Evolutionary conservation across 1,140 invertebrate species (phyloP).

Genomic region (Drosophila rufa): DNA sequence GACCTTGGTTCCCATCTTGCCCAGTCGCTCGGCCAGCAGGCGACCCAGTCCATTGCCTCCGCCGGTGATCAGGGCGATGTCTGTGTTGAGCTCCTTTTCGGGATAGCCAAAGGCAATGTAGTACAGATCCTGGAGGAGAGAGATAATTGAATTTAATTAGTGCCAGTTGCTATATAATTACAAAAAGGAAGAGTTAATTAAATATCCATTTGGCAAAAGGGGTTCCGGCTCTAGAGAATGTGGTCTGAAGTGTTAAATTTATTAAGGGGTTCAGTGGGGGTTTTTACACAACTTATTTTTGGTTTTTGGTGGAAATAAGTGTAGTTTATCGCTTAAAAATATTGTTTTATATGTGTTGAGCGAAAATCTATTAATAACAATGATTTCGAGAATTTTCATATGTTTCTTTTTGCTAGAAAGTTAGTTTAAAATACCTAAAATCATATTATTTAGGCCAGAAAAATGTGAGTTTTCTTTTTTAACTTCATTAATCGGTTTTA

Average conservation of each 20-base stretch:
- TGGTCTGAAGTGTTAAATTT: neutral
- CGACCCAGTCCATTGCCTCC: conserved; percentile 95
- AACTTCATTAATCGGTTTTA: too few relatives aligned
- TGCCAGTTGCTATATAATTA: conserved; percentile 12
- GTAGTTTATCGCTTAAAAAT: neutral
- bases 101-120: conserved; percentile 86
- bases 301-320: neutral
- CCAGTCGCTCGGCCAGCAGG: conserved; percentile 92
- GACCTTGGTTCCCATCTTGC: conserved; percentile 91
- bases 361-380: too few relatives aligned
- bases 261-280: neutral
- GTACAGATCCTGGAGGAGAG: conserved; percentile 85
- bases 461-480: too few relatives aligned
- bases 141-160: conserved; percentile 36
- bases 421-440: too few relatives aligned
- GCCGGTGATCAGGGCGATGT: conserved; percentile 94
- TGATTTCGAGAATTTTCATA: too few relatives aligned
- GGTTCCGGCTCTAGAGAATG: neutral
- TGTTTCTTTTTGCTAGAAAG: too few relatives aligned
- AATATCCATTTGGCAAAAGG: conserved; percentile 23
- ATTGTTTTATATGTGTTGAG: neutral
- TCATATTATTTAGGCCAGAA: too few relatives aligned
- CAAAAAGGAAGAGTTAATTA: conserved; percentile 6
- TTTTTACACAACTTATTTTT: neutral
- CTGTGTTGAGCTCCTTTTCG: conserved; percentile 88